Evolutionary conservation across 2,113 vertebrate genomes (phyloP), one percentile per base, ranked within the genome.

Genomic region (Synchiropus splendidus): DNA sequence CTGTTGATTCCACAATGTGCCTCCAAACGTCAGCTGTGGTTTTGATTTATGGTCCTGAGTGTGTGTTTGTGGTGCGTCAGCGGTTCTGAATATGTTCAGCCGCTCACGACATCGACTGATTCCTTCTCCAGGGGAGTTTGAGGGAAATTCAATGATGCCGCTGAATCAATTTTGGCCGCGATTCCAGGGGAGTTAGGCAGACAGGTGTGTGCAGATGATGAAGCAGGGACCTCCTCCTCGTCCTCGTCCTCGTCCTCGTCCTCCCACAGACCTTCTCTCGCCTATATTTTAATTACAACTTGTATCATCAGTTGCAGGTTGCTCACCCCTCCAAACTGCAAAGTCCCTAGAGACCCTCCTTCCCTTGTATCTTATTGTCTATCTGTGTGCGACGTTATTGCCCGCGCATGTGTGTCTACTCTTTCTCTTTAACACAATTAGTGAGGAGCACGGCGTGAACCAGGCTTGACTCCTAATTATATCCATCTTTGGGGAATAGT

Each of bases 241-340:
- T 92, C 89, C 93, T 91, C 85, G 88, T 31, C 6, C 8, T 32
- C 15, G 2, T 17, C 15, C 9, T 44, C 17, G 10, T 11, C 9
- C 17, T 35, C 5, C 14, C 3, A 15, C 13, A 14, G 6, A n/a
- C 13, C 5, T 6, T 15, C 1, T 36, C 15, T 16, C 10, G 89
- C 90, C 95, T 94, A 94, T 94, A 94, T 97, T 96, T 97, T 94
- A 97, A 97, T 97, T 96, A 96, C 90, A 92, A 89, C 89, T 89
- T 90, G 89, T 90, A 93, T 94, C 96, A 95, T 95, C 91, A 92
- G 90, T 90, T 86, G 85, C 53, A 82, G 88, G 89, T 89, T 87
- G 86, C 89, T 89, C 90, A 90, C 88, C 88, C 88, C 65, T 79
- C 90, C 89, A 90, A 92, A 94, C 88, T 92, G 91, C 90, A 89